Evolutionary conservation across 1,140 invertebrate species (phyloP), one percentile per base, ranked within the genome.

Genomic region (Pseudomyrmex gracilis): DNA sequence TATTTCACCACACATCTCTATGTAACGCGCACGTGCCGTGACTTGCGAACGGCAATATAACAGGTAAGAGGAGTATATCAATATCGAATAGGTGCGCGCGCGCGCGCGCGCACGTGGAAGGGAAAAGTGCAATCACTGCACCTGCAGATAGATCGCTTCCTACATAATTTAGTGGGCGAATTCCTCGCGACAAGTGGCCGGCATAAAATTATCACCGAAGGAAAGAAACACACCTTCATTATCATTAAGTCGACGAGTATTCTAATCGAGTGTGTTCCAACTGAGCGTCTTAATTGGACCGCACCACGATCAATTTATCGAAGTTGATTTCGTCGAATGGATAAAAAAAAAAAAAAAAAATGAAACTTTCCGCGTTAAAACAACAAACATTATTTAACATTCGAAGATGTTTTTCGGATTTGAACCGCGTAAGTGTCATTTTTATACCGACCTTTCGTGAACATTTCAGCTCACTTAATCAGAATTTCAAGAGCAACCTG

Each of bases 111-210:
- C 34, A n/a, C n/a, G 10, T n/a, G 43, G 67, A 43, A 68, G 47
- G 34, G 73, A 57, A 66, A 83, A 86, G 73, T 24, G 85, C 78
- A 86, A 87, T 84, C 86, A 74, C 13, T 86, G 47, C 53, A 89
- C 86, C 85, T 89, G 83, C 49, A 43, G 22, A 55, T 57, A 71
- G 53, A 17, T 58, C 66, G 53, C 49, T 86, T 60, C 80, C 68
- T 85, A 67, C 70, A 17, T 74, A 55, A 15, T 83, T 77, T 63
- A 43, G 55, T 84, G 61, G 47, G 63, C 73, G 77, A 87, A 83
- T 85, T 73, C 43, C 17, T 55, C n/a, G 15, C 43, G 60, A 49
- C 12, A n/a, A 55, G 49, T 63, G 53, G 10, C 49, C 64, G 47
- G 13, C 45, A 73, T 73, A 68, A 34, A 34, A 80, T 58, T 64